Conservation (phyloP, 1,140 invertebrate genomes). For the Drosophila pseudoobscura region DNA sequence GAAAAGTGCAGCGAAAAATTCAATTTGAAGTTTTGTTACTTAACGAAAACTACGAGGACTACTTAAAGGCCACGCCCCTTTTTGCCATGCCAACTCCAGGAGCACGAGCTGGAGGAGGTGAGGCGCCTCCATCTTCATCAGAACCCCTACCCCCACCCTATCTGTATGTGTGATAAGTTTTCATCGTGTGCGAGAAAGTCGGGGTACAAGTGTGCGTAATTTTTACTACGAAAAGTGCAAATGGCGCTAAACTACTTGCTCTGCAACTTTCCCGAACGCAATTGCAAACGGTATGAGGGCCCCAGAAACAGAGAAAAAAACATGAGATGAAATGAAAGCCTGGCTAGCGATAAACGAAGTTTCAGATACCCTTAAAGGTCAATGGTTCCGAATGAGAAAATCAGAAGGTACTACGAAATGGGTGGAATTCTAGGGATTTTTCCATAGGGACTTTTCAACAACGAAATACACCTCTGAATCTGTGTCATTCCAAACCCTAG, state of each 20-base stretch:
- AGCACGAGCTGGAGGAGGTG: background rate
- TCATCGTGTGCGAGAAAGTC: conserved; percentile 20
- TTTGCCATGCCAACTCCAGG: conserved; percentile 15
- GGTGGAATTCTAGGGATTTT: no score
- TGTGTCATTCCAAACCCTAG: no score
- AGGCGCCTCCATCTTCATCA: conserved; percentile 12
- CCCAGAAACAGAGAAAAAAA: conserved; percentile 28
- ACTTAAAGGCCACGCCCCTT: conserved; percentile 70
- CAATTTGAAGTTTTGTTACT: conserved; percentile 81
- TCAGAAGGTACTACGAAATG: no score
- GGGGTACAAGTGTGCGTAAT: conserved; percentile 57
- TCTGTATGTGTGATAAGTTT: conserved; percentile 70
- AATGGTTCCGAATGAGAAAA: no score
- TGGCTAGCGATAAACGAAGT: background rate
- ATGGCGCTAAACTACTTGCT: conserved; percentile 80
- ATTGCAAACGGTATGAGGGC: conserved; percentile 45
- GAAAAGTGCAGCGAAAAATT: conserved; percentile 77
- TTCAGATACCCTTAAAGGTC: no score
- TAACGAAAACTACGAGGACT: conserved; percentile 76
- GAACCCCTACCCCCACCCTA: background rate
- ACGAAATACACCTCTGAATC: no score
- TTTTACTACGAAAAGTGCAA: conserved; percentile 81
- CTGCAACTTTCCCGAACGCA: conserved; percentile 74
- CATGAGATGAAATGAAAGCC: conserved; percentile 14
- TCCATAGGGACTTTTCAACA: no score